These are phyloP conservation scores for Cyanistes caeruleus DNA, from an alignment of 2,113 vertebrate genomes.

Conservation along the genomic window DNA sequence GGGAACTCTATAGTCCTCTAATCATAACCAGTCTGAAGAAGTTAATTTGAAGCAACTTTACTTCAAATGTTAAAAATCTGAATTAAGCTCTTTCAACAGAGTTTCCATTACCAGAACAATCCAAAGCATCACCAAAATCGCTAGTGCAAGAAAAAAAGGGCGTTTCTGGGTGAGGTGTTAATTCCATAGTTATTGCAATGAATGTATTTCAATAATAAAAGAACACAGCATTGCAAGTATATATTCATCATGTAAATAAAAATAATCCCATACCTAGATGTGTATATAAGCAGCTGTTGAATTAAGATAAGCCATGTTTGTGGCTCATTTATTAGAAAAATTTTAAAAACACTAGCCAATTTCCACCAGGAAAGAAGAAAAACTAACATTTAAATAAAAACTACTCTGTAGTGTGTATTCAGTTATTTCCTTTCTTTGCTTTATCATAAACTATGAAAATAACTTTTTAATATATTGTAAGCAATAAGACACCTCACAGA, in stretches of 20 bases:
- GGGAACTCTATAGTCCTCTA: neutral
- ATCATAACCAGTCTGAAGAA: neutral
- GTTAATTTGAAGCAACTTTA: neutral
- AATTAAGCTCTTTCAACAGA: neutral
- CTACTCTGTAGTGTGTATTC: neutral
- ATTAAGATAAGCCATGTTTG: neutral
- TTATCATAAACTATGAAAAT: neutral
- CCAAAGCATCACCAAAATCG: neutral
- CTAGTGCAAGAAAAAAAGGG: neutral
- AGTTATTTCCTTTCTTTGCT: neutral
- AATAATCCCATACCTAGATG: neutral
- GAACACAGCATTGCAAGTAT: neutral
- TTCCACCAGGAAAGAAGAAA: neutral
- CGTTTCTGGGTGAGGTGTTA: neutral
- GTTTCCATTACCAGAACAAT: neutral
- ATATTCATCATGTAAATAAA: neutral
- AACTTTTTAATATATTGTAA: neutral
- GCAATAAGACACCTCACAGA: neutral
- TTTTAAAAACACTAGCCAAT: neutral
- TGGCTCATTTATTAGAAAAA: neutral
- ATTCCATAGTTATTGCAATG: neutral
- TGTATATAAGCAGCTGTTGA: neutral
- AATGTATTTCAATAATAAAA: neutral
- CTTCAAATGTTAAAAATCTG: neutral
- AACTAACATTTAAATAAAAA: neutral